Base-by-base conservation (phyloP, 2,113 vertebrate genomes). In the Boulengerochromis microlepis region DNA sequence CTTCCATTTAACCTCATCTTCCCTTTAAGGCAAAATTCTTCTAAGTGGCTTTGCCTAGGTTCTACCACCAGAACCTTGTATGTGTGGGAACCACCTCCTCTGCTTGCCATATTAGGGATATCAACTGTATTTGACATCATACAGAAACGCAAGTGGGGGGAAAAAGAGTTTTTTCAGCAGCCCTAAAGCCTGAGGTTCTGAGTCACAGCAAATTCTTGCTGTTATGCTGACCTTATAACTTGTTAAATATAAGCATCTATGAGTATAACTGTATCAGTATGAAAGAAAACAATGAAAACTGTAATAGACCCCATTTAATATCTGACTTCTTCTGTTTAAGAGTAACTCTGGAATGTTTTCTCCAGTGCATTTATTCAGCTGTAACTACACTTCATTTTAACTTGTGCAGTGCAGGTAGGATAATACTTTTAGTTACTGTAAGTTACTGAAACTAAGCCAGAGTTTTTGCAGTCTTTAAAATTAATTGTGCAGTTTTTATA, bases 391-490 rank as follows among this genome's bases (percentile, higher is more conserved):
- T 74, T 84, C 26, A 24, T 47, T 53, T 74, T 35, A 74, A n/a
- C 31, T n/a, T 29, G 35, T 89, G n/a, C 82, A 40, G 22, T 80
- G 76, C 52, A 69, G 78, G 78, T 82, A 81, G 86, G 18, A 42
- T 80, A 42, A 35, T n/a, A 33, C 54, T 35, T 29, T 4, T 12
- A 82, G 29, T 88, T 80, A 86, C 52, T 66, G 47, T 87, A 90
- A 80, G 10, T 86, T 47, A 19, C 22, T 90, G 81, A 33, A 47
- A 81, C 56, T n/a, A 29, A 59, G 53, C 87, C 87, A 89, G 53
- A 86, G 13, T 6, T 64, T 81, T 87, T 78, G 69, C 59, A 40
- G 6, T 71, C 50, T 29, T 42, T 33, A 69, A 64, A 64, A 61
- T 86, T 61, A 56, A 69, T 81, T 3, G 5, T 76, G 35, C 59